A percentile compares a stretch with the other conserved stretches of the same genome.
Conservation (phyloP, 2,113 vertebrate species). For the Poeciliopsis retropinna region DNA sequence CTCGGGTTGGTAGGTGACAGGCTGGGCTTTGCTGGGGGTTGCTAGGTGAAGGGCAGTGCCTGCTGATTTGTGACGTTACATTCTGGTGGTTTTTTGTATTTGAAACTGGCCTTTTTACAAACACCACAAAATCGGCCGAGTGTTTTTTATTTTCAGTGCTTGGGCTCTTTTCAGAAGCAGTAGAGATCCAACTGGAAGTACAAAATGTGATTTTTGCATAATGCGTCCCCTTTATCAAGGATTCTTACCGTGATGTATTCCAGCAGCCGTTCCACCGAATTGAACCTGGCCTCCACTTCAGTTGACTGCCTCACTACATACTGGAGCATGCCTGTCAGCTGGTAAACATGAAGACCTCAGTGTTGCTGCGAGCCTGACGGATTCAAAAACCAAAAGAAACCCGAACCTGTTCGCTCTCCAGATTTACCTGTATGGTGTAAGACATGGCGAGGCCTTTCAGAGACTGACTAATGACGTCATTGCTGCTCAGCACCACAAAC, state of each 20-base stretch:
- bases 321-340: conserved; percentile 84
- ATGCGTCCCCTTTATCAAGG: neutral
- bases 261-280: conserved; percentile 79
- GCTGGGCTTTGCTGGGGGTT: too few species aligned
- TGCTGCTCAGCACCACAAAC: conserved; percentile 77
- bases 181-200: too few species aligned
- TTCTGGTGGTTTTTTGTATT: too few species aligned
- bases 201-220: too few species aligned
- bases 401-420: neutral
- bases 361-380: conserved; percentile 45
- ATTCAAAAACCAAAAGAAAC: neutral
- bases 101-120: too few species aligned
- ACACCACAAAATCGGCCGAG: too few species aligned
- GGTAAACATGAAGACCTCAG: neutral
- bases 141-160: too few species aligned
- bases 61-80: too few species aligned
- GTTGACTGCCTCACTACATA: conserved; percentile 72
- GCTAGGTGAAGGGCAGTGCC: too few species aligned
- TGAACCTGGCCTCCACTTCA: conserved; percentile 84
- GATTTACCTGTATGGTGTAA: conserved; percentile 82
- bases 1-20: too few species aligned
- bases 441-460: conserved; percentile 83
- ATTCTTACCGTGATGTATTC: conserved; percentile 76
- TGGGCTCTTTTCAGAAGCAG: too few species aligned
- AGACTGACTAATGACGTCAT: conserved; percentile 61